phyloP scores from a whole-genome alignment of 2,888 invertebrate species.

The Allacma fusca region DNA sequence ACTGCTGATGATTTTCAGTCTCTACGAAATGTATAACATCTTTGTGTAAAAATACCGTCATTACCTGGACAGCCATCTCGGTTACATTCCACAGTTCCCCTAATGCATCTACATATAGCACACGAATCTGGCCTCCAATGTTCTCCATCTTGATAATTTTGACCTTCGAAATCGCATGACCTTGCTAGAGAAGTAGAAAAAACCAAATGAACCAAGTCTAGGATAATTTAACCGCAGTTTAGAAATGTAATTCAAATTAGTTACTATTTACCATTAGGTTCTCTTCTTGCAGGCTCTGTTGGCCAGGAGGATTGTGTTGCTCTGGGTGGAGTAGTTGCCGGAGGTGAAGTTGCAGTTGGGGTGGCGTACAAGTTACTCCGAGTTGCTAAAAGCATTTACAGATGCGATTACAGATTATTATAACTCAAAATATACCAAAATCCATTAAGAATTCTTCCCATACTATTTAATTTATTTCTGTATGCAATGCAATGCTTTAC shows the following conservation, averaged over 20 bases:
- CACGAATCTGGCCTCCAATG: conserved; percentile 76
- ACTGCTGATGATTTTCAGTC: too few relatives aligned
- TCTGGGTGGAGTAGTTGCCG: conserved; percentile 36
- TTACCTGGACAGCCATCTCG: conserved; percentile 63
- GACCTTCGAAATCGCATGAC: conserved; percentile 71
- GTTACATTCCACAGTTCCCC: conserved; percentile 71
- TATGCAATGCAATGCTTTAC: too few relatives aligned
- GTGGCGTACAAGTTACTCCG: conserved; percentile 23
- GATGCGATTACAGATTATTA: too few relatives aligned
- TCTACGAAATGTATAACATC: too few relatives aligned
- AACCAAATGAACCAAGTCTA: not conserved
- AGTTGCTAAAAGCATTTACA: conserved; percentile 12
- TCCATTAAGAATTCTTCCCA: too few relatives aligned
- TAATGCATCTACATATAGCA: conserved; percentile 75
- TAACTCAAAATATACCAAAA: too few relatives aligned
- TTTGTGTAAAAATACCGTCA: too few relatives aligned
- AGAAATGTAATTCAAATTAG: too few relatives aligned
- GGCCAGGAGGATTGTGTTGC: not conserved
- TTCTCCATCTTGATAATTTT: conserved; percentile 73
- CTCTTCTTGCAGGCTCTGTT: not conserved
- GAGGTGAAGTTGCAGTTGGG: conserved; percentile 29
- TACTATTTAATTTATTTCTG: too few relatives aligned
- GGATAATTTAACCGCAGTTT: not conserved
- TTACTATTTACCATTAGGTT: not conserved
- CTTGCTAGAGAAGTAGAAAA: conserved; percentile 19